Conservation (phyloP, 1,140 invertebrate genomes). For the Drosophila kikkawai region DNA sequence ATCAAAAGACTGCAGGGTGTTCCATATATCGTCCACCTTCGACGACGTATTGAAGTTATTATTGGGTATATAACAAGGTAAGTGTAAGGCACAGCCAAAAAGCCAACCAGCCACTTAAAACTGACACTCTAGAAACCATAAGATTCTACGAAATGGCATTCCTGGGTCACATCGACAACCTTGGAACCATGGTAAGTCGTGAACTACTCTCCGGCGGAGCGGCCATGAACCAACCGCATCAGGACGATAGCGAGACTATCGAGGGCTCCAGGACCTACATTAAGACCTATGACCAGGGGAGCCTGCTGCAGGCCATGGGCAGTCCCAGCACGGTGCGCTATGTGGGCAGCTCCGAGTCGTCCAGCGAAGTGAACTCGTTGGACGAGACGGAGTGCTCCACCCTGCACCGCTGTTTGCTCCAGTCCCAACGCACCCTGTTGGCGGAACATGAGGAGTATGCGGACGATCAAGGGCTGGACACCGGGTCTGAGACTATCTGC, state of each 20-base stretch:
- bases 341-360: conserved; percentile 61
- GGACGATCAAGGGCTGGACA: conserved; percentile 35
- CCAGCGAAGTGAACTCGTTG: conserved; percentile 52
- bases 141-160: conserved; percentile 52
- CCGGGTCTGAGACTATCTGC: conserved; percentile 42
- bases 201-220: conserved; percentile 28
- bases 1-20: conserved; percentile 10
- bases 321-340: conserved; percentile 48
- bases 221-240: not conserved
- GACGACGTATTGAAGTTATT: conserved; percentile 51
- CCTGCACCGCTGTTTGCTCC: conserved; percentile 40
- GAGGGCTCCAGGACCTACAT: conserved; percentile 57
- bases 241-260: not conserved
- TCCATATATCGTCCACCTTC: conserved; percentile 35
- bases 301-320: conserved; percentile 2
- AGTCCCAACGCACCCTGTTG: conserved; percentile 21
- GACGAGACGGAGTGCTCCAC: conserved; percentile 65
- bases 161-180: conserved; percentile 49
- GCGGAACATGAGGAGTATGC: not conserved
- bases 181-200: conserved; percentile 30
- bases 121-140: not conserved
- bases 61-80: conserved; percentile 17
- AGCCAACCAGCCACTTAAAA: too few relatives aligned
- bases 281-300: conserved; percentile 36
- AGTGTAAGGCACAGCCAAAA: not conserved